A percentile compares a stretch with the other conserved stretches of the same genome.
Conservation (phyloP, 2,113 vertebrate genomes). For the Brachyhypopomus occidentalis region DNA sequence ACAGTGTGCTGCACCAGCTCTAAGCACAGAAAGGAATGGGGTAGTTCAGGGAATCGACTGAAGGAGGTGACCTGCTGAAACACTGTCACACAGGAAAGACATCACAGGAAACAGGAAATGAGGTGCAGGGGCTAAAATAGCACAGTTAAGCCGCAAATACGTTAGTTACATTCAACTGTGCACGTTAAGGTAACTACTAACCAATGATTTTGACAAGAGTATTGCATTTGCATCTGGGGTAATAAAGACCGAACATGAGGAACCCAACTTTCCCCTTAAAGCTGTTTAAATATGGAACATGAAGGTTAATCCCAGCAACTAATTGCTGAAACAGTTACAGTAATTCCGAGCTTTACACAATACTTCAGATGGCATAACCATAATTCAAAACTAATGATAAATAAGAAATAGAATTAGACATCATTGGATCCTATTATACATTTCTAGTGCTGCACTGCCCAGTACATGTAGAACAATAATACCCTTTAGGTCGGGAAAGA, state of each 20-base stretch:
- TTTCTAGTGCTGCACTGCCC: neutral
- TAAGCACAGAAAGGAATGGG: conserved; percentile 43
- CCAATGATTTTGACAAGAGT: neutral
- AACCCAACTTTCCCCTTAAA: too few species aligned
- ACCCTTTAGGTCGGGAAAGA: neutral
- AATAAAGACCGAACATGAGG: too few species aligned
- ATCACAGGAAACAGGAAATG: conserved; percentile 47
- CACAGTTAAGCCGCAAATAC: conserved; percentile 21
- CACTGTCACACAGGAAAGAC: conserved; percentile 54
- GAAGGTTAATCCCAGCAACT: neutral
- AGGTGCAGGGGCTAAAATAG: neutral
- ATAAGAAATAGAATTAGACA: too few species aligned
- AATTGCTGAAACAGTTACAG: too few species aligned
- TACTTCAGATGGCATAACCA: too few species aligned
- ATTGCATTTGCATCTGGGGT: too few species aligned
- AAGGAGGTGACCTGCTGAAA: conserved; percentile 56
- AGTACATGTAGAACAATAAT: neutral
- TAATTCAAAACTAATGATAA: too few species aligned
- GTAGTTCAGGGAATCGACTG: conserved; percentile 56
- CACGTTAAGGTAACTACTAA: neutral
- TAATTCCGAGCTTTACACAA: too few species aligned
- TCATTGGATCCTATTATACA: too few species aligned
- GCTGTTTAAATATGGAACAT: too few species aligned
- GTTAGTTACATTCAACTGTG: neutral
- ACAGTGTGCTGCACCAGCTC: neutral